phyloP scores from a whole-genome alignment of 2,797 vertebrate genomes.

The Muscicapa striata region DNA sequence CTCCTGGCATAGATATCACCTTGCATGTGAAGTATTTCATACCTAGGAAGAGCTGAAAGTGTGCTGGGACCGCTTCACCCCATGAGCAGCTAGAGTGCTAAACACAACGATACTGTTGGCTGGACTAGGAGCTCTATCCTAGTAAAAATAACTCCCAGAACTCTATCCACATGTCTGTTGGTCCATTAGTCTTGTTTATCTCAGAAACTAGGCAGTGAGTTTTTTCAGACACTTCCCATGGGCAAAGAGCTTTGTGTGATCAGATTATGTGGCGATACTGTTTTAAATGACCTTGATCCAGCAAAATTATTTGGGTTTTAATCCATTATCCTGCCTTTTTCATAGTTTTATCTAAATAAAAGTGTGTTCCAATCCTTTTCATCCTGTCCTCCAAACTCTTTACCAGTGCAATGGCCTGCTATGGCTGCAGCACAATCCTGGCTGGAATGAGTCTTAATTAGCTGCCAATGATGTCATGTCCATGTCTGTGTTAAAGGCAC shows the following conservation, averaged over 20 bases:
- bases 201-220: not conserved
- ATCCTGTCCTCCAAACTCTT: not conserved
- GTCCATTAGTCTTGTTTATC: not conserved
- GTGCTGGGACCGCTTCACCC: accelerated
- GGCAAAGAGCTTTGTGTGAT: not conserved
- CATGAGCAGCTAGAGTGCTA: not conserved
- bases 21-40: not conserved
- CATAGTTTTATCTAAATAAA: slow-evolving; percentile 10
- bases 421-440: slow-evolving; percentile 60
- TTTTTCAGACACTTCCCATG: not conserved
- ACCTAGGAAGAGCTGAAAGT: not conserved
- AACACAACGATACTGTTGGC: not conserved
- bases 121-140: not conserved
- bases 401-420: slow-evolving; percentile 29
- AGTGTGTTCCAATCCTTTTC: not conserved
- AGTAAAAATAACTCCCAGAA: not conserved
- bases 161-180: not conserved
- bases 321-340: not conserved
- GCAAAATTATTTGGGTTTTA: not conserved
- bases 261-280: not conserved
- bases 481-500: slow-evolving; percentile 73
- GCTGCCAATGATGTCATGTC: slow-evolving; percentile 77
- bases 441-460: slow-evolving; percentile 74
- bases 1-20: not conserved
- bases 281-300: not conserved